Evolutionary conservation across 2,113 vertebrate genomes (phyloP).

Genomic region (Monopterus albus): DNA sequence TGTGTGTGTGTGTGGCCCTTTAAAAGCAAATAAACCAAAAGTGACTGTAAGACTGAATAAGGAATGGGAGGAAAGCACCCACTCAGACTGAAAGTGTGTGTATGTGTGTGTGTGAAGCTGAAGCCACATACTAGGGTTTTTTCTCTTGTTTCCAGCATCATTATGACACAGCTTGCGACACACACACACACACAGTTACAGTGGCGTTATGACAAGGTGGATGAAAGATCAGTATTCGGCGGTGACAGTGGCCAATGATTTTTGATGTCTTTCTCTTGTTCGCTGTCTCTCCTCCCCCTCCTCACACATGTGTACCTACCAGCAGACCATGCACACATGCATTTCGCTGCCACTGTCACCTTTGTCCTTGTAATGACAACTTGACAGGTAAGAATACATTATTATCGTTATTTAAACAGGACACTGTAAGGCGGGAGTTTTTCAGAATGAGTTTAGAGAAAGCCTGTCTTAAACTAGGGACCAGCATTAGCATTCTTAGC

Average conservation of each 20-base stretch:
- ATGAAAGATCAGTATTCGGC: constrained; percentile 52
- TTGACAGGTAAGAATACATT: constrained; percentile 51
- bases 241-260: constrained; percentile 39
- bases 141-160: too few relatives aligned
- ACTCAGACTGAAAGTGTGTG: constrained; percentile 63
- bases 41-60: constrained; percentile 14
- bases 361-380: constrained; percentile 52
- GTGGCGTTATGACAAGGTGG: constrained; percentile 49
- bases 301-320: constrained; percentile 42
- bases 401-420: background rate
- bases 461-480: background rate
- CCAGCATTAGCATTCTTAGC: constrained; percentile 15
- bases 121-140: too few relatives aligned
- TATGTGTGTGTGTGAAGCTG: constrained; percentile 35
- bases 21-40: constrained; percentile 22
- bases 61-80: constrained; percentile 29
- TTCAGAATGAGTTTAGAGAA: background rate
- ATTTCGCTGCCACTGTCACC: constrained; percentile 21
- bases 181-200: constrained; percentile 8
- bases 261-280: constrained; percentile 15
- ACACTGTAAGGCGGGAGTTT: background rate
- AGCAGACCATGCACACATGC: constrained; percentile 46
- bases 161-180: too few relatives aligned
- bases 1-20: constrained; percentile 5
- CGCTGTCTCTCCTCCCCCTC: constrained; percentile 41